These are phyloP conservation scores for Monopterus albus DNA, from an alignment of 2,113 vertebrate species.

Conservation along the genomic window DNA sequence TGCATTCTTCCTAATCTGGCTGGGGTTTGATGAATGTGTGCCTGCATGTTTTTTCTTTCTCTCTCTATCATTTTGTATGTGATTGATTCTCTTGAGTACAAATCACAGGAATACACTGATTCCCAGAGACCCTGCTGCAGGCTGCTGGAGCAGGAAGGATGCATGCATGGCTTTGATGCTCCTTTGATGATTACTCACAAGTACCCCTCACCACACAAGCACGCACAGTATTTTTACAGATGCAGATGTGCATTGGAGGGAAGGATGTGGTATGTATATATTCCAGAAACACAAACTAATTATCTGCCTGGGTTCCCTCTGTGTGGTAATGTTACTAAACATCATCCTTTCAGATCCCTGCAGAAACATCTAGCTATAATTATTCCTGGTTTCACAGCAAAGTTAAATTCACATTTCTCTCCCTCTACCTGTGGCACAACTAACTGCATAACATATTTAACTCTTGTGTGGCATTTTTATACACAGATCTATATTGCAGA, in stretches of 20 bases:
- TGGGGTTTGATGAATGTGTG: conserved; percentile 48
- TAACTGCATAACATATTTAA: conserved; percentile 83
- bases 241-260: background rate
- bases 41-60: conserved; percentile 55
- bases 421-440: conserved; percentile 83
- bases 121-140: conserved; percentile 45
- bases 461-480: too few relatives aligned
- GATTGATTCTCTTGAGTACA: conserved; percentile 42
- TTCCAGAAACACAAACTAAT: conserved; percentile 21
- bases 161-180: conserved; percentile 73
- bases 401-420: conserved; percentile 29
- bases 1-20: conserved; percentile 68
- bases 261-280: conserved; percentile 6
- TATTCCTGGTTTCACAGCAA: conserved; percentile 9
- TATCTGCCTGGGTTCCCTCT: background rate
- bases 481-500: too few relatives aligned
- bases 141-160: conserved; percentile 56
- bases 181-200: conserved; percentile 67
- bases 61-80: conserved; percentile 23
- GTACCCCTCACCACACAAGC: conserved; percentile 52
- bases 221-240: conserved; percentile 11
- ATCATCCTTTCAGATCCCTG: background rate
- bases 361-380: conserved; percentile 7
- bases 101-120: conserved; percentile 51
- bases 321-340: conserved; percentile 13